Conservation (phyloP, 2,113 vertebrate genomes). For the Cynocephalus volans region DNA sequence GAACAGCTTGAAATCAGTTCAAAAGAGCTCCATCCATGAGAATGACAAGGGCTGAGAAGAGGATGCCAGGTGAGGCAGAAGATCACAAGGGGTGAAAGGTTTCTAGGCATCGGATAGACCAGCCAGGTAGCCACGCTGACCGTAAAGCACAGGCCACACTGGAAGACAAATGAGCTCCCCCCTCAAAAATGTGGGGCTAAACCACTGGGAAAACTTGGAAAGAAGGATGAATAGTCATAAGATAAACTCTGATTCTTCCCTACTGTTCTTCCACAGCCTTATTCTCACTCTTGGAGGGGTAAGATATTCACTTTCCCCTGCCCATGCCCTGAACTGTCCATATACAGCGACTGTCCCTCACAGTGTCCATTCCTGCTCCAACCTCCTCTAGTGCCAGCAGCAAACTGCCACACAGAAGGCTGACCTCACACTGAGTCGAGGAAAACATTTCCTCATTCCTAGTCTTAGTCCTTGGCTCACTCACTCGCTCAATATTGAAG, state of each 20-base stretch:
- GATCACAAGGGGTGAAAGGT: neutral
- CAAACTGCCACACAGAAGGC: neutral
- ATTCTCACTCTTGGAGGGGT: neutral
- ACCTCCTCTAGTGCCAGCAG: neutral
- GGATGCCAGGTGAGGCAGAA: neutral
- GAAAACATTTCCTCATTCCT: neutral
- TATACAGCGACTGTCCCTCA: neutral
- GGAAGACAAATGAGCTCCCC: neutral
- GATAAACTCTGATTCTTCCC: neutral
- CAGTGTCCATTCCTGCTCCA: neutral
- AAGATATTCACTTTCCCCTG: neutral
- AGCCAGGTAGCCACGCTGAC: neutral
- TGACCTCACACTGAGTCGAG: neutral
- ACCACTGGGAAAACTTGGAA: neutral
- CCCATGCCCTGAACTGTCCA: neutral
- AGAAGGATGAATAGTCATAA: neutral
- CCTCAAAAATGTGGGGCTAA: neutral
- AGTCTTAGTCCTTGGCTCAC: neutral
- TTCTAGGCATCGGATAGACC: neutral
- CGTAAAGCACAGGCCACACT: neutral
- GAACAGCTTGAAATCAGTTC: neutral
- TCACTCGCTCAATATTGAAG: neutral
- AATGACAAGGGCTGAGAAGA: neutral
- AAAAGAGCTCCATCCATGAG: neutral
- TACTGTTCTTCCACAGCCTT: neutral